phyloP scores from a whole-genome alignment of 1,140 invertebrate genomes.

The Arion vulgaris region DNA sequence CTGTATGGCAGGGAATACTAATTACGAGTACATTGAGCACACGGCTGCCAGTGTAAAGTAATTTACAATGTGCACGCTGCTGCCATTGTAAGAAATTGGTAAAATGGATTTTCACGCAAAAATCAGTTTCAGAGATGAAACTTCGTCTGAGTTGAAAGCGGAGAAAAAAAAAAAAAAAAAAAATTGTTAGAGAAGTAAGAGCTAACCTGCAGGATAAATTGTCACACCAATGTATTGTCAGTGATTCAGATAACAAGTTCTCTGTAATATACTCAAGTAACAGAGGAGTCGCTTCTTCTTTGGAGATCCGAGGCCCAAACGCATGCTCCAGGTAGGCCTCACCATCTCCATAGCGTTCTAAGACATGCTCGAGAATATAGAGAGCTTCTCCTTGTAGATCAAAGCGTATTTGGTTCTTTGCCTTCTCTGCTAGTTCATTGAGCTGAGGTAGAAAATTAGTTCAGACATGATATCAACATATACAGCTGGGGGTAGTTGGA shows the following conservation, averaged over 20 bases:
- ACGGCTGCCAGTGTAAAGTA: no score
- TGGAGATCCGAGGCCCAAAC: conserved; percentile 61
- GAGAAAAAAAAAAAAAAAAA: no score
- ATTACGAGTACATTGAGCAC: no score
- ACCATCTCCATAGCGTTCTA: conserved; percentile 62
- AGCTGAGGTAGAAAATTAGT: conserved; percentile 60
- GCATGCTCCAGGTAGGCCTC: conserved; percentile 59
- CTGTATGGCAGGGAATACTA: no score
- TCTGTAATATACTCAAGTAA: conserved; percentile 64
- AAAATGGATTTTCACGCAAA: no score
- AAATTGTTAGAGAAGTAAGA: no score
- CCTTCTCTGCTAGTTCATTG: conserved; percentile 55
- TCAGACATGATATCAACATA: conserved; percentile 37
- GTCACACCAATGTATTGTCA: conserved; percentile 66
- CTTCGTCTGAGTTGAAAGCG: no score
- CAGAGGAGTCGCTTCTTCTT: conserved; percentile 61
- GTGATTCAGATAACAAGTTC: conserved; percentile 63
- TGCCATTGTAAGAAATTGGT: no score
- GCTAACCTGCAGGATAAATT: conserved; percentile 66
- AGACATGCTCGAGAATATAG: conserved; percentile 61
- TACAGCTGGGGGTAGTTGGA: conserved; percentile 62
- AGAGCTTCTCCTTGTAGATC: conserved; percentile 64
- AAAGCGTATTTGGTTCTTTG: conserved; percentile 62
- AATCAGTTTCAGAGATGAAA: no score
- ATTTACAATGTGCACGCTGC: no score